phyloP scores from a whole-genome alignment of 2,113 vertebrate genomes.

The Anseranas semipalmata region DNA sequence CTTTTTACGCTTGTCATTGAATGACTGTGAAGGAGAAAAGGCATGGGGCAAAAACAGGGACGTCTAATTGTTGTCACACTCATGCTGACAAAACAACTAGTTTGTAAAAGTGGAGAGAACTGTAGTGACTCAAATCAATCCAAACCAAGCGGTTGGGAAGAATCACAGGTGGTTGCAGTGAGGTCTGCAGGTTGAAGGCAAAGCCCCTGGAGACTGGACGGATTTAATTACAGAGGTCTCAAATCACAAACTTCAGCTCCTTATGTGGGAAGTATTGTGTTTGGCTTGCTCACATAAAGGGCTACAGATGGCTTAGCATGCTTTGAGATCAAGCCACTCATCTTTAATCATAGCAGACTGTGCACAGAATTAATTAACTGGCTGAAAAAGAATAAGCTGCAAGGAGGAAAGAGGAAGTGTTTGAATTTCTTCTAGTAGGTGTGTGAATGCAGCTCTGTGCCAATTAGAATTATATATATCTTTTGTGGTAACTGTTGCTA shows the following conservation, averaged over 20 bases:
- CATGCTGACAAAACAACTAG: slow-evolving; percentile 95
- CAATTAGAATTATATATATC: neutral
- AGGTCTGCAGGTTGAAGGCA: neutral
- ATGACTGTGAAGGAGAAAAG: slow-evolving; percentile 99
- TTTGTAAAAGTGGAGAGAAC: slow-evolving; percentile 84
- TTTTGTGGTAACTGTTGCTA: neutral
- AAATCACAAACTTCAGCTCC: neutral
- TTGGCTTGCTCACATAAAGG: neutral
- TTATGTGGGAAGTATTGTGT: neutral
- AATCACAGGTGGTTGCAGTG: neutral
- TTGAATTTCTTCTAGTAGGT: neutral
- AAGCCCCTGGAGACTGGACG: neutral
- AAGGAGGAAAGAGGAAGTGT: neutral
- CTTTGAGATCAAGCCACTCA: slow-evolving; percentile 6
- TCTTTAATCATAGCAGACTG: slow-evolving; percentile 14
- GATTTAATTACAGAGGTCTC: neutral
- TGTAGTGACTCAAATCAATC: slow-evolving; percentile 77
- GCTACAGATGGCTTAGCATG: neutral
- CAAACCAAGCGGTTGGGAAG: slow-evolving; percentile 8
- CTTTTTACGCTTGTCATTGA: slow-evolving; percentile 99
- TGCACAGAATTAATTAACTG: slow-evolving; percentile 24
- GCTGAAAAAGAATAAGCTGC: neutral
- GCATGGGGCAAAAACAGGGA: slow-evolving; percentile 96
- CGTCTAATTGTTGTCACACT: slow-evolving; percentile 91
- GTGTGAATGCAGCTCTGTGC: neutral